Percentiles rank a stretch among this genome's conserved stretches.
These are phyloP conservation scores for Bubalus kerabau DNA, from an alignment of 2,113 vertebrate genomes.

Conservation along the genomic window DNA sequence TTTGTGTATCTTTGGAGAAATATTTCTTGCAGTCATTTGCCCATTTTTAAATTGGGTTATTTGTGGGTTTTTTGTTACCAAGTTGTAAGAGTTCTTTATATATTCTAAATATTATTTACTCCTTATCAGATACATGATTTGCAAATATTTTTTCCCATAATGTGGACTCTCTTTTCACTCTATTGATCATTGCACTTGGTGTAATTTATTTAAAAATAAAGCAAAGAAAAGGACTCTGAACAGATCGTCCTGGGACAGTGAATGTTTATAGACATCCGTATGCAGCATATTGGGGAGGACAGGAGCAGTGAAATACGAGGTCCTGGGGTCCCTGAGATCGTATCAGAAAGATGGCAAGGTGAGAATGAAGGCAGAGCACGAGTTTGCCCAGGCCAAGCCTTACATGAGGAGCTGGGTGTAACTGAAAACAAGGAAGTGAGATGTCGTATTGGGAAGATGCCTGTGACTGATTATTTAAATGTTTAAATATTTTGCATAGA, in stretches of 20 bases:
- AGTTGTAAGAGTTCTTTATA: not conserved
- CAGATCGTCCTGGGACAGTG: not conserved
- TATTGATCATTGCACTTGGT: not conserved
- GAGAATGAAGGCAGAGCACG: not conserved
- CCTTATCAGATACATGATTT: not conserved
- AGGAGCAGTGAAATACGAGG: not conserved
- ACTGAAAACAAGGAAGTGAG: not conserved
- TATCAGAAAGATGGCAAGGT: not conserved
- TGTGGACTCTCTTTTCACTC: not conserved
- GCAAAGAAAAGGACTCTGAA: not conserved
- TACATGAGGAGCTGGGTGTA: not conserved
- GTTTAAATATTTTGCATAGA: not conserved
- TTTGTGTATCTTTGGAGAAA: not conserved
- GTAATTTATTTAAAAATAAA: not conserved
- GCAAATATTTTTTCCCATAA: not conserved
- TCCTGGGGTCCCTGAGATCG: too few relatives aligned
- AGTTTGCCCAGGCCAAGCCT: not conserved
- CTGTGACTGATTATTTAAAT: not conserved
- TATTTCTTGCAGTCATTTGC: not conserved
- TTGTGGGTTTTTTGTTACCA: not conserved
- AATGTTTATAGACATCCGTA: not conserved
- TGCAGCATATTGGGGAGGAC: not conserved
- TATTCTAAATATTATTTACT: not conserved
- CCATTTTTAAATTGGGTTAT: not conserved
- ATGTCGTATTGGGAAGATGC: not conserved